These are phyloP conservation scores for Ips typographus DNA, from an alignment of 1,140 invertebrate species.

Conservation along the genomic window DNA sequence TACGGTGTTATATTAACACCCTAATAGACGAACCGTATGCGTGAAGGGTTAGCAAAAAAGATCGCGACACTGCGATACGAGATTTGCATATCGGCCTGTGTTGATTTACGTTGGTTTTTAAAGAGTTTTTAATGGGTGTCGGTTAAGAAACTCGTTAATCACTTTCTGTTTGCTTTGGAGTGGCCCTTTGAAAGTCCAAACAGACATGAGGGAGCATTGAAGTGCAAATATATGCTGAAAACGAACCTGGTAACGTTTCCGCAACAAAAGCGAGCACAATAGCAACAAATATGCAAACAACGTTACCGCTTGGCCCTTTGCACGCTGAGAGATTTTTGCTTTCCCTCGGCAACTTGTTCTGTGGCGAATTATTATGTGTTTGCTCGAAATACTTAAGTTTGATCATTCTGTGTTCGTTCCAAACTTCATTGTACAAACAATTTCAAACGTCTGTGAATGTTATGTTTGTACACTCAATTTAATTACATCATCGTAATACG, in stretches of 20 bases:
- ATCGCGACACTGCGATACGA: background rate
- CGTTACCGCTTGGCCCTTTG: background rate
- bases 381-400: constrained; percentile 1
- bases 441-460: constrained; percentile 2
- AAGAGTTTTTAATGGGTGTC: background rate
- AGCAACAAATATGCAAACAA: constrained; percentile 1
- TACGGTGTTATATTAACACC: constrained; percentile 28
- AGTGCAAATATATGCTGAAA: too few species aligned
- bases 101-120: background rate
- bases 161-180: background rate
- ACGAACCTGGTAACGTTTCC: background rate
- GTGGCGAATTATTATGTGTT: background rate
- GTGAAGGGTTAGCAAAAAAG: constrained; percentile 6
- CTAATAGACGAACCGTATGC: constrained; percentile 3
- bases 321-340: background rate
- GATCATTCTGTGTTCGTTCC: background rate
- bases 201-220: background rate
- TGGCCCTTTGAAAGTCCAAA: background rate
- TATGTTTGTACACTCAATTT: constrained; percentile 20
- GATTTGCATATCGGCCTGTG: background rate
- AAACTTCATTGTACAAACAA: background rate
- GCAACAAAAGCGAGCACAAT: background rate
- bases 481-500: constrained; percentile 23
- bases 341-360: background rate
- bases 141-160: background rate